Base-by-base conservation (phyloP, 2,888 invertebrate genomes). In the Micropterix aruncella region DNA sequence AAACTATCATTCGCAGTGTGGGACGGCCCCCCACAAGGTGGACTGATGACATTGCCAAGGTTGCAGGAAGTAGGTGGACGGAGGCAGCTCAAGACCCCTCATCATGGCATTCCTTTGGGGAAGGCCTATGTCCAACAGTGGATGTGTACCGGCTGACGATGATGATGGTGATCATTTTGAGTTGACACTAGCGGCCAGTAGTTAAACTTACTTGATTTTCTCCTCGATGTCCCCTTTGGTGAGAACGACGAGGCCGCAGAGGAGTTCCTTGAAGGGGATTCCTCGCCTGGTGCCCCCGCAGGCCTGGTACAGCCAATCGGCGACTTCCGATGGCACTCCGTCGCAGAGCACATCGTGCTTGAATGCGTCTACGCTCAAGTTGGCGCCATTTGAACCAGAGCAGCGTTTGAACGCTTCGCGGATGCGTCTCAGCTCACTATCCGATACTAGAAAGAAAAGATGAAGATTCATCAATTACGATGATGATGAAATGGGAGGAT, bases 351-450 rank as follows among this genome's bases (percentile, higher is more conserved):
- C 90, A 65, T 91, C 88, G 58, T 81, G 80, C 44, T 82, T 79
- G 63, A 93, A 92, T 38, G 82, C 79, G 56, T 78, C 77, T 55
- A 83, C 79, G 55, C 81, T 80, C 58, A 88, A 71, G 53, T 77
- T 70, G 53, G 74, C 71, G 46, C 76, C 74, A 57, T 73, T 77
- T 47, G 79, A 70, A 48, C 84, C 83, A 44, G 88, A 83, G 53
- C 85, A 79, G 58, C 87, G 76, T 60, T 89, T 89, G 63, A 90
- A 92, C 41, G 91, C 88, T 65, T 91, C 90, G 58, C 83, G 83
- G 47, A 92, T 77, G 53, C 91, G 75, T 60, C 84, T 83, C 55
- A 83, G 71, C 65, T 92, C 92, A 52, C 76, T 75, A 59, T 90
- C 90, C 53, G 82, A 79, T 61, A 92, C 92, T 92, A 70, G 44